These are phyloP conservation scores for Mohoua ochrocephala DNA, from an alignment of 2,113 vertebrate species.

Conservation along the genomic window DNA sequence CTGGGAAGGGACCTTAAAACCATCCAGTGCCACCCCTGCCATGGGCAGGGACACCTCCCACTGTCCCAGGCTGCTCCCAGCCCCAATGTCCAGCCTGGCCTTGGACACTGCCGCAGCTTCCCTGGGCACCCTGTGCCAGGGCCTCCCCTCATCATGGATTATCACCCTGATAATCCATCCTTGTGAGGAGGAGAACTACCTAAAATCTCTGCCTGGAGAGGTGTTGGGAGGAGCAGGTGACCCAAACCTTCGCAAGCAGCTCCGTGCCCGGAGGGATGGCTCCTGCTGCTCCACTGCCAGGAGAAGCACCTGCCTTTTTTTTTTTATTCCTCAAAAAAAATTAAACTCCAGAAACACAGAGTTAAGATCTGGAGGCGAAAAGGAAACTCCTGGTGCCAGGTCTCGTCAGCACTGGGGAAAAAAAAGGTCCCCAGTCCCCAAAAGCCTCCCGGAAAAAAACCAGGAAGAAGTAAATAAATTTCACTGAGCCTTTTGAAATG, in stretches of 20 bases:
- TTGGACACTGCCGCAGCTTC: background rate
- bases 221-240: background rate
- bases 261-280: background rate
- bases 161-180: background rate
- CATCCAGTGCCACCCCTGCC: background rate
- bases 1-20: background rate
- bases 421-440: background rate
- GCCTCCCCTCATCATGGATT: background rate
- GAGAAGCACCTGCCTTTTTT: background rate
- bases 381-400: background rate
- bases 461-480: conserved; percentile 32
- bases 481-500: conserved; percentile 24
- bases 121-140: background rate
- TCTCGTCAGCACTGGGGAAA: background rate
- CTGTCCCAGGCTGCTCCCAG: background rate
- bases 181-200: background rate
- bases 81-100: background rate
- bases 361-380: background rate
- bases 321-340: background rate
- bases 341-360: background rate
- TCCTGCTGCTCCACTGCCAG: background rate
- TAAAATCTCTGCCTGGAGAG: background rate
- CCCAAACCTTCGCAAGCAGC: background rate
- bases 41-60: background rate
- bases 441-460: background rate